phyloP scores from a whole-genome alignment of 1,140 invertebrate genomes.

The Leguminivora glycinivorella region DNA sequence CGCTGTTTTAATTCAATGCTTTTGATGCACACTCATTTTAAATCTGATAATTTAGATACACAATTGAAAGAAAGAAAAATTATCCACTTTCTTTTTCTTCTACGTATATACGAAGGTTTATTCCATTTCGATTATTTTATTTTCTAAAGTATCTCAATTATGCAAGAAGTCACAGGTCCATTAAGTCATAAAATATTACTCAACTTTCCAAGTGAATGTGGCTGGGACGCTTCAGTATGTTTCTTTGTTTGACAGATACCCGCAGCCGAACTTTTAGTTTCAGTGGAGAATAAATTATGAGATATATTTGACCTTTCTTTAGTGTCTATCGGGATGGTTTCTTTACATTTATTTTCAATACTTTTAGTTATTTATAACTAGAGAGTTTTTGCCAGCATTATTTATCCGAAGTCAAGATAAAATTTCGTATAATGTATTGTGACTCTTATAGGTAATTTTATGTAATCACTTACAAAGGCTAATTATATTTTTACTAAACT shows the following conservation, averaged over 20 bases:
- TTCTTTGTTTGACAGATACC: slow-evolving; percentile 1
- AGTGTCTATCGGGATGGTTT: background rate
- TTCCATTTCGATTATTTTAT: too few species aligned
- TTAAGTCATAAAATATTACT: slow-evolving; percentile 13
- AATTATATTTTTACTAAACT: too few species aligned
- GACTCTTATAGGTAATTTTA: too few species aligned
- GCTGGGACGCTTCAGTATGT: background rate
- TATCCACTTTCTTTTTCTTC: too few species aligned
- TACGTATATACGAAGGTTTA: too few species aligned
- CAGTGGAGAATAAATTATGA: background rate
- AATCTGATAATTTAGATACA: too few species aligned
- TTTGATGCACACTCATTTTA: too few species aligned
- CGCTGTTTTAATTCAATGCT: too few species aligned
- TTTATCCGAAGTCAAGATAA: background rate
- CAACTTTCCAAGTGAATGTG: background rate
- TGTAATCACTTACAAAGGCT: too few species aligned
- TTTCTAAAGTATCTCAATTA: background rate
- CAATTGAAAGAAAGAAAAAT: too few species aligned
- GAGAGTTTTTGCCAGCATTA: background rate
- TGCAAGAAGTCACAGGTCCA: background rate
- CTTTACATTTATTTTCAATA: background rate
- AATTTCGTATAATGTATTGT: background rate
- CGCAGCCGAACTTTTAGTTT: background rate
- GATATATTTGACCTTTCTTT: background rate
- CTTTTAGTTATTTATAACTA: background rate